phyloP scores from a whole-genome alignment of 2,797 vertebrate genomes.

The Sebastes kiyomatsui region DNA sequence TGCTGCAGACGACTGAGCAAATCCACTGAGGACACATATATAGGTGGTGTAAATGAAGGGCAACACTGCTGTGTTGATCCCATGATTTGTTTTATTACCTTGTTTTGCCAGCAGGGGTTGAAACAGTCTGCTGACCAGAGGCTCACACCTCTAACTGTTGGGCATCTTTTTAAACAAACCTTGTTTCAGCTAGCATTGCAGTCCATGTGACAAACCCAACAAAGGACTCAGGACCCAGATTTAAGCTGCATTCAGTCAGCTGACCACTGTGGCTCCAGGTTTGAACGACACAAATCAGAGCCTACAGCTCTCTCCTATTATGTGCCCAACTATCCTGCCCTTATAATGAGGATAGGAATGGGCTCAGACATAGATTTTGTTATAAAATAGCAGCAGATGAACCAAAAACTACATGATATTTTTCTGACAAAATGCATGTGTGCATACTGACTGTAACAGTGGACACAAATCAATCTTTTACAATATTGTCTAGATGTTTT shows the following conservation, averaged over 20 bases:
- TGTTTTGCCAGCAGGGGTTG: neutral
- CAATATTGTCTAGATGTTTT: neutral
- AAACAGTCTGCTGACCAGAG: neutral
- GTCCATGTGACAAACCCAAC: neutral
- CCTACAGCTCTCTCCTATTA: neutral
- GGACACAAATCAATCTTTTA: neutral
- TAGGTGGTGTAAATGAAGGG: neutral
- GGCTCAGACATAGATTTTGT: neutral
- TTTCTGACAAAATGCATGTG: neutral
- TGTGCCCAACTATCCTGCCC: neutral
- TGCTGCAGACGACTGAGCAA: conserved; percentile 9
- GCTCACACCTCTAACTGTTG: neutral
- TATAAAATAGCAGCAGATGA: neutral
- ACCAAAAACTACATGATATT: neutral
- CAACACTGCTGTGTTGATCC: neutral
- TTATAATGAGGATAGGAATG: neutral
- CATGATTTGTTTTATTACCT: neutral
- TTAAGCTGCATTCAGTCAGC: neutral
- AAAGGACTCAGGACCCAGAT: neutral
- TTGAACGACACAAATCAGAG: neutral
- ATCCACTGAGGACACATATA: neutral
- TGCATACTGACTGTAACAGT: neutral
- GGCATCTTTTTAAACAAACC: neutral
- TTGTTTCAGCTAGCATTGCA: neutral
- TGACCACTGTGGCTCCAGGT: neutral